Percentiles rank a stretch among this genome's conserved stretches.
These are phyloP conservation scores for Elanoides forficatus DNA, from an alignment of 2,113 vertebrate species.

Conservation along the genomic window DNA sequence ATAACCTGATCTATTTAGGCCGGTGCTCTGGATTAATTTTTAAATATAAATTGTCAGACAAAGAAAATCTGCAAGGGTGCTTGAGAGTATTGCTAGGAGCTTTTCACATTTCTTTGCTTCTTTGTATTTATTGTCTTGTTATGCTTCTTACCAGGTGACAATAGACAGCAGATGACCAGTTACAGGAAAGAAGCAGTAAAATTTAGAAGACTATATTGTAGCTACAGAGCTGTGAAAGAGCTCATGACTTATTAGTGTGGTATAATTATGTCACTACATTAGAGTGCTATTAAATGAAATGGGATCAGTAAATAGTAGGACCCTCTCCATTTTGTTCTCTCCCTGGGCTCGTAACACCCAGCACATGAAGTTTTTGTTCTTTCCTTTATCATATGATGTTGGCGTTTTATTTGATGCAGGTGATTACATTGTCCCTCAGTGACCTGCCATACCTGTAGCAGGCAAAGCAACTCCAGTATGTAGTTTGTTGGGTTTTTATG, in stretches of 20 bases:
- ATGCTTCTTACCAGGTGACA: background rate
- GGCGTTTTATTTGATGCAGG: background rate
- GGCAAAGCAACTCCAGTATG: background rate
- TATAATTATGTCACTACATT: background rate
- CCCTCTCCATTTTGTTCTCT: background rate
- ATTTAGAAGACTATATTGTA: background rate
- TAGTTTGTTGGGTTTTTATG: background rate
- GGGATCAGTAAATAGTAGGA: background rate
- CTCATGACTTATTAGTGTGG: background rate
- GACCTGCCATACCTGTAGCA: background rate
- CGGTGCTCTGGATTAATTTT: conserved; percentile 52
- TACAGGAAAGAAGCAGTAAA: background rate
- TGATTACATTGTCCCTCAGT: background rate
- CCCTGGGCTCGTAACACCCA: background rate
- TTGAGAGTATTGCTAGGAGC: background rate
- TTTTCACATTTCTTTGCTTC: background rate
- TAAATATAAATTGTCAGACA: conserved; percentile 38
- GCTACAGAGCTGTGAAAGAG: background rate
- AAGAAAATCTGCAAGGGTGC: conserved; percentile 7
- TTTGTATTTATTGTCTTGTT: background rate
- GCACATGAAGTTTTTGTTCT: background rate
- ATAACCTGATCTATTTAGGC: too few species aligned
- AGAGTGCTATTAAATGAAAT: background rate
- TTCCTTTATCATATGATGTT: background rate
- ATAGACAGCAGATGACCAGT: background rate